phyloP scores from a whole-genome alignment of 2,113 vertebrate species.

The Microtus ochrogaster region DNA sequence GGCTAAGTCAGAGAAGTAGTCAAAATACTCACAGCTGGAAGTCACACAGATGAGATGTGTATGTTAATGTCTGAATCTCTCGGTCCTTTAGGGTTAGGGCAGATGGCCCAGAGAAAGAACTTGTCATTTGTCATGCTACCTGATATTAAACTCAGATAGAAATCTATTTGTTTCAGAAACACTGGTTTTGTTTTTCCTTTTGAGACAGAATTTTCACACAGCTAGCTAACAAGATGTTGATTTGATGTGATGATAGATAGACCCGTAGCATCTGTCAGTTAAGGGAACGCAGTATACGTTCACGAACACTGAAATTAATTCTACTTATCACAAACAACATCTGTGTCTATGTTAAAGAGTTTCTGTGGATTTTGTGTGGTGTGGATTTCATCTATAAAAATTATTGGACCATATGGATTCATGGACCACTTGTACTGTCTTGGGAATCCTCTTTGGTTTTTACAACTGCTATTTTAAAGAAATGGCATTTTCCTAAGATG shows the following conservation, averaged over 20 bases:
- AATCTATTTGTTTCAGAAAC: neutral
- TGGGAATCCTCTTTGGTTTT: neutral
- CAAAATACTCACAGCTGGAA: neutral
- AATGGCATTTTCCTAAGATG: neutral
- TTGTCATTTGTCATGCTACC: neutral
- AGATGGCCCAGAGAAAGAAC: neutral
- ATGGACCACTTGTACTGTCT: neutral
- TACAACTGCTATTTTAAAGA: neutral
- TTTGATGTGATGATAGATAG: conserved; percentile 8
- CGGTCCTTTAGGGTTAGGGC: neutral
- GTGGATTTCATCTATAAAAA: conserved; percentile 18
- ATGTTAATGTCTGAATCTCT: neutral
- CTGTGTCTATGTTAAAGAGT: neutral
- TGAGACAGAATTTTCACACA: conserved; percentile 16
- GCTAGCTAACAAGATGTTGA: neutral
- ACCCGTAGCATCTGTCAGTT: neutral
- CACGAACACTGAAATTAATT: conserved; percentile 24
- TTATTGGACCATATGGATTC: neutral
- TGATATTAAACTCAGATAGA: neutral
- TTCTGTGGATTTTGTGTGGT: neutral
- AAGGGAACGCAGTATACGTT: neutral
- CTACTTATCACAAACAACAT: neutral
- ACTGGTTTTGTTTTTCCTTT: neutral
- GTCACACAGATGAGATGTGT: neutral
- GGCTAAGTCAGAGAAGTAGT: neutral